Base-by-base conservation (phyloP, 2,113 vertebrate genomes). In the Promerops cafer region DNA sequence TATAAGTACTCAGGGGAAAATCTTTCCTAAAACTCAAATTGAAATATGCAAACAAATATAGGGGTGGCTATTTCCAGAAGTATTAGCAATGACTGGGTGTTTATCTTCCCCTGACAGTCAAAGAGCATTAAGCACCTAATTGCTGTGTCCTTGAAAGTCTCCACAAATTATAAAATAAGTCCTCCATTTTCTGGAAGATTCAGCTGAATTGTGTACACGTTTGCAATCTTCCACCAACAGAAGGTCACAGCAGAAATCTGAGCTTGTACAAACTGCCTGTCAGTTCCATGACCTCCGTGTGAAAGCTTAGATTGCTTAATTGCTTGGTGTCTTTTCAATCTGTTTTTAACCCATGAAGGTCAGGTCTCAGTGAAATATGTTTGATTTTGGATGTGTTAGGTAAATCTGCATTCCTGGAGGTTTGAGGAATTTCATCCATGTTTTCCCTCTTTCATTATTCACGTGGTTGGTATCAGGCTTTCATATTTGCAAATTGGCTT, bases 1-100 rank as follows among this genome's bases (percentile, higher is more conserved):
- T 65, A 93, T 84, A 96, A 91, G 68, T 92, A 83, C 87, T 82
- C 85, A 37, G 37, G 95, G 94, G 90, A 96, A 61, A 84, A 90
- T 90, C 57, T 69, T 91, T 42, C 57, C 54, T 79, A 69, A 94
- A 91, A 69, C 42, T 93, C 49, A 76, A 83, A 82, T 3, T 85
- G 90, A 93, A 95, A 95, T 94, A 85, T 11, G 28, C 92, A 91
- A 95, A 90, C 85, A 91, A 87, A 79, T 80, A 53, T 7, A 76
- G 45, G 9, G 30, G 33, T 85, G 63, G 31, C 45, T 96, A 61
- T 93, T 93, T 93, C 81, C 88, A 94, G 75, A 93, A 89, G 39
- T 77, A 66, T 52, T 87, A 87, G 56, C 49, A 71, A 68, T 24
- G 74, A 69, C 56, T 71, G 79, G 82, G 61, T 91, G 44, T 94